Conservation (phyloP, 2,113 vertebrate species). For the Apteryx owenii region DNA sequence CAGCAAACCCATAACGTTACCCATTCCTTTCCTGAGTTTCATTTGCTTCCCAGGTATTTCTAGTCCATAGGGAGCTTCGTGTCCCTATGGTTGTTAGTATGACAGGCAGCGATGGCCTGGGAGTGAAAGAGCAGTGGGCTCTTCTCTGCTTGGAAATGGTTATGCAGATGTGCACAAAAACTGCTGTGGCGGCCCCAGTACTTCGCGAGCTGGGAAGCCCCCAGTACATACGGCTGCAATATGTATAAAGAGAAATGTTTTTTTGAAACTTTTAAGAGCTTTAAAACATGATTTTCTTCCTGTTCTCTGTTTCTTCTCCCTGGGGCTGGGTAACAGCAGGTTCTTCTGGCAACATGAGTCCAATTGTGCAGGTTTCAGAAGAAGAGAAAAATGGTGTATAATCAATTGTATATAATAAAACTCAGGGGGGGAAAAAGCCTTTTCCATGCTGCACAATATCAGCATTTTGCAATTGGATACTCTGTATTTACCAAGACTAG, state of each 20-base stretch:
- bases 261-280: constrained; percentile 50
- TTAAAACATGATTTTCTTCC: constrained; percentile 54
- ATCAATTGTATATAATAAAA: constrained; percentile 68
- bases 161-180: not conserved
- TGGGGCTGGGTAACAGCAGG: constrained; percentile 70
- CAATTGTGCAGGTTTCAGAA: constrained; percentile 73
- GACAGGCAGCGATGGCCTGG: not conserved
- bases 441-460: constrained; percentile 70
- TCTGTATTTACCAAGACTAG: constrained; percentile 33
- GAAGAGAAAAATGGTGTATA: constrained; percentile 67
- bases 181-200: not conserved
- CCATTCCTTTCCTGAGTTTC: fast-evolving
- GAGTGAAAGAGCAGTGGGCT: not conserved
- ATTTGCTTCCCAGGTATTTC: not conserved
- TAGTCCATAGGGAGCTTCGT: not conserved
- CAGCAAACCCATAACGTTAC: not conserved
- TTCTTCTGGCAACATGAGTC: constrained; percentile 67
- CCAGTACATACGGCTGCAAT: constrained; percentile 13
- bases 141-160: not conserved
- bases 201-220: not conserved
- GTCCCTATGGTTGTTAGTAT: not conserved
- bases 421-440: constrained; percentile 60
- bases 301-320: constrained; percentile 62
- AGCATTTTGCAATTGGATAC: constrained; percentile 66
- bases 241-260: constrained; percentile 21